Conservation (phyloP, 2,888 invertebrate species). For the Platycheirus albimanus region DNA sequence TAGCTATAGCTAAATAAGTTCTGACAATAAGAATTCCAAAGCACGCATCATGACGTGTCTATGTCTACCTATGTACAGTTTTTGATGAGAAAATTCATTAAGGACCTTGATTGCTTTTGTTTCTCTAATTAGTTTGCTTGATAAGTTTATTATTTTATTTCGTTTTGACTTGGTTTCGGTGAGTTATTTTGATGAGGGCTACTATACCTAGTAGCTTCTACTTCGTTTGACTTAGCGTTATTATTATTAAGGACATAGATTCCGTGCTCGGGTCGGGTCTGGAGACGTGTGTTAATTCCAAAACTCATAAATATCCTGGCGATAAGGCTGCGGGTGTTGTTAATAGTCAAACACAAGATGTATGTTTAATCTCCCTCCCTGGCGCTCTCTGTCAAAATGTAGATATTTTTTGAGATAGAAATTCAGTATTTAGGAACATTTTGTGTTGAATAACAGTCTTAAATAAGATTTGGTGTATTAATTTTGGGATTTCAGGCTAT, state of each 20-base stretch:
- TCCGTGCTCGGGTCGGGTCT: background rate
- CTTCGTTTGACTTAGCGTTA: constrained; percentile 9
- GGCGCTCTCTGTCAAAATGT: constrained; percentile 14
- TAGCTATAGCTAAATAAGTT: too few species aligned
- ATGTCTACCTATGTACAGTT: background rate
- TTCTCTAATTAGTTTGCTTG: constrained; percentile 60
- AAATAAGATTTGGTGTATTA: background rate
- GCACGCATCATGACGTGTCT: too few species aligned
- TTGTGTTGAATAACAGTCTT: background rate
- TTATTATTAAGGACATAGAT: background rate
- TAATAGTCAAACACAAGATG: constrained; percentile 19
- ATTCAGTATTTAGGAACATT: background rate
- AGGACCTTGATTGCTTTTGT: constrained; percentile 64
- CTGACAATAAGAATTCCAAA: too few species aligned
- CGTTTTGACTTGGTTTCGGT: constrained; percentile 2
- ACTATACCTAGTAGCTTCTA: too few species aligned
- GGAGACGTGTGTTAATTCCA: constrained; percentile 14
- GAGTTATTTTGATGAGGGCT: constrained; percentile 24
- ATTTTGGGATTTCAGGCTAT: background rate
- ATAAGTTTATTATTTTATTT: constrained; percentile 55
- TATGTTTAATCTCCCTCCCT: background rate
- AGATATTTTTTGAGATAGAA: background rate
- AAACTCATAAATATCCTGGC: constrained; percentile 14
- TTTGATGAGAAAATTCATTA: constrained; percentile 54
- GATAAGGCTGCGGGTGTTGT: constrained; percentile 19